These are phyloP conservation scores for Lycaon pictus DNA, from an alignment of 2,113 vertebrate species.

Conservation along the genomic window DNA sequence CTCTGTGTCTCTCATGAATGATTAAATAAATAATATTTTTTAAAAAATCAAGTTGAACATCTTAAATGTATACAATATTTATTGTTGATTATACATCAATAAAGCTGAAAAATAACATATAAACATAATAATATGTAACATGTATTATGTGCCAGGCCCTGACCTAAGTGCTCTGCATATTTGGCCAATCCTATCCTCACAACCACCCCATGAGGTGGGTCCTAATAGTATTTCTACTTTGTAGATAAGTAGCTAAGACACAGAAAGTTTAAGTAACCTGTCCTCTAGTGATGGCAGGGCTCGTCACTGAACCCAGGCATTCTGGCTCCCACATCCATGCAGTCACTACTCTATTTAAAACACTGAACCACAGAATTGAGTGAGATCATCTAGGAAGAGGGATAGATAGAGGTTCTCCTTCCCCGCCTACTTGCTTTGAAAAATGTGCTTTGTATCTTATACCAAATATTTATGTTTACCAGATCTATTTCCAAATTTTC, in stretches of 20 bases:
- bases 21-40: too few relatives aligned
- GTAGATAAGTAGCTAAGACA: background rate
- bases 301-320: background rate
- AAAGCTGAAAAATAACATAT: background rate
- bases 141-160: background rate
- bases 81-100: background rate
- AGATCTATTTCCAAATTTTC: constrained; percentile 1
- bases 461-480: constrained; percentile 13
- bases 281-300: background rate
- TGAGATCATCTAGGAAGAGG: background rate
- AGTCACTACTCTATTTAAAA: background rate
- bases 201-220: background rate
- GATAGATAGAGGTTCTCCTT: background rate
- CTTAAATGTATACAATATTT: background rate
- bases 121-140: background rate
- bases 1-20: too few relatives aligned
- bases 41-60: background rate
- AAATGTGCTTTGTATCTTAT: background rate
- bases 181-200: background rate
- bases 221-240: background rate
- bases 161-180: background rate
- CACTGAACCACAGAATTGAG: background rate
- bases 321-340: too few relatives aligned
- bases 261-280: background rate
- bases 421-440: background rate